Evolutionary conservation across 1,140 invertebrate species (phyloP).

Genomic region (Drosophila azteca): DNA sequence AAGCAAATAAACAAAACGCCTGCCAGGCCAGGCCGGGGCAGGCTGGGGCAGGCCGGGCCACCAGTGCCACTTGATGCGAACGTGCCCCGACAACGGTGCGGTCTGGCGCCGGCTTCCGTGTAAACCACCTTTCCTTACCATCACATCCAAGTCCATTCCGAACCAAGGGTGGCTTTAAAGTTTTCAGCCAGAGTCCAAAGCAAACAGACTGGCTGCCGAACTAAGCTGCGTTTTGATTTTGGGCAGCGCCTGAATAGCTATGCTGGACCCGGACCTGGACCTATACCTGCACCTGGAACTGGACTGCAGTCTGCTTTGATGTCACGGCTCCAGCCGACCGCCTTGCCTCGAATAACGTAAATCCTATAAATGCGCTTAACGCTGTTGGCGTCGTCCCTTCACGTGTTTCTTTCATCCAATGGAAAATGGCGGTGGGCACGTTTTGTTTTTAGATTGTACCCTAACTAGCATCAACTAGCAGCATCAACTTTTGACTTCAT

Average conservation of each 20-base stretch:
- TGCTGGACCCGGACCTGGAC: conserved; percentile 8
- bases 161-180: conserved; percentile 30
- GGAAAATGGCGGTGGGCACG: conserved; percentile 64
- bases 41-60: background rate
- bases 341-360: conserved; percentile 73
- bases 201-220: conserved; percentile 37
- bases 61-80: conserved; percentile 55
- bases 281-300: conserved; percentile 3
- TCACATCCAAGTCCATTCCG: background rate
- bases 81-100: conserved; percentile 61
- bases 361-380: conserved; percentile 76
- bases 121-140: background rate
- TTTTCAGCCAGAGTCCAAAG: conserved; percentile 32
- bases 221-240: conserved; percentile 73
- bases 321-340: conserved; percentile 26
- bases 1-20: conserved; percentile 73
- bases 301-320: conserved; percentile 50
- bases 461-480: conserved; percentile 11
- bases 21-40: conserved; percentile 43
- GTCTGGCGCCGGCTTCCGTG: conserved; percentile 20
- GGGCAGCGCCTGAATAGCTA: conserved; percentile 22
- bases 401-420: conserved; percentile 25
- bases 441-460: conserved; percentile 50
- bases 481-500: background rate
- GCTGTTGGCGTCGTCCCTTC: conserved; percentile 42